Base-by-base conservation (phyloP, 2,888 invertebrate species). In the Trachelus troglodyta region DNA sequence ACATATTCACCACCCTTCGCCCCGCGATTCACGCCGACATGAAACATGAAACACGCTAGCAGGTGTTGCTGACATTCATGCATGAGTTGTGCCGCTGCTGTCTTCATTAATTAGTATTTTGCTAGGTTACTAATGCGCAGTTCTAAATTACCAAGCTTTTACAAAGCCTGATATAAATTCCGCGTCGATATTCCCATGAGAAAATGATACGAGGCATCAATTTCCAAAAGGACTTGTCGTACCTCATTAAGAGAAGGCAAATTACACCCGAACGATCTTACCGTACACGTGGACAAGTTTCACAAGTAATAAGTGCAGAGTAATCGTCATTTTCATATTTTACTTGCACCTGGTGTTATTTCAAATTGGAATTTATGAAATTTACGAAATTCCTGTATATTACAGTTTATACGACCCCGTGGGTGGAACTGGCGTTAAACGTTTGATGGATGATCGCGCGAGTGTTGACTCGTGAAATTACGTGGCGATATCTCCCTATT, bases 61-160 rank as follows among this genome's bases (percentile, higher is more conserved):
- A 82, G 84, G 83, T 74, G 69, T 73, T 33, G 75, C 75, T 84
- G 89, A 89, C 89, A 81, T 88, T 85, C 81, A 83, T 85, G 85
- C 83, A 85, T 84, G 85, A 87, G 81, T 84, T 83, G 83, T 83
- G 82, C 80, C 69, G 83, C 83, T 81, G 84, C 85, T 86, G 86
- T 90, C 89, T 88, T 89, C 84, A 88, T 89, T 89, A 89, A 89
- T 90, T 89, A 89, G 84, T 83, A 83, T 87, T 89, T 88, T 77
- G 75, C 69, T 40, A 9, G 56, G 71, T 31, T 71, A 31, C 30
- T 30, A 71, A 71, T 34, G 71, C 30, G 31, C 31, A 34, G 33
- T 30, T 31, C 71, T 31, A 71, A 34, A 71, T 71, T 31, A 34
- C 30, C 71, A 34, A 71, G 71, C 71, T 31, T 34, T 12, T 15